phyloP scores from a whole-genome alignment of 2,888 invertebrate genomes.

The Leptodirus hochenwartii region DNA sequence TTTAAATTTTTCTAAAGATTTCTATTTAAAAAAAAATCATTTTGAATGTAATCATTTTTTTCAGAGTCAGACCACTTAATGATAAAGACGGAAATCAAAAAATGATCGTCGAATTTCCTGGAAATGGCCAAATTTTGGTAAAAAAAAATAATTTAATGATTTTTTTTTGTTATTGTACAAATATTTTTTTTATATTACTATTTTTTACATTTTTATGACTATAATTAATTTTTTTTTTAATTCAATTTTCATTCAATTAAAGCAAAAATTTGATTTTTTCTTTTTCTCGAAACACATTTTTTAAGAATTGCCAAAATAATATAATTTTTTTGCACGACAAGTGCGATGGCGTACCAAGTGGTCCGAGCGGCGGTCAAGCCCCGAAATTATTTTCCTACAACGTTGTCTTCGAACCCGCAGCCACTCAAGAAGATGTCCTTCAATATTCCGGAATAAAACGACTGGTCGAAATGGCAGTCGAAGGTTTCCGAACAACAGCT shows the following conservation, averaged over 20 bases:
- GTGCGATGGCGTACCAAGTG: constrained; percentile 31
- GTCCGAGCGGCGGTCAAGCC: constrained; percentile 26
- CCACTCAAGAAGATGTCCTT: constrained; percentile 68
- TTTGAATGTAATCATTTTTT: constrained; percentile 6
- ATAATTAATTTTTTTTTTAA: constrained; percentile 1
- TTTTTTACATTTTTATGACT: not conserved
- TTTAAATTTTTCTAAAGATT: not conserved
- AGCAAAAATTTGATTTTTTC: not conserved
- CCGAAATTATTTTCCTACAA: constrained; percentile 86
- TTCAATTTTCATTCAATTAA: not conserved
- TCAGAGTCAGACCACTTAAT: constrained; percentile 67
- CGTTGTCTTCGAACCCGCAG: constrained; percentile 84
- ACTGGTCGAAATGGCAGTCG: constrained; percentile 84
- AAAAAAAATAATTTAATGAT: constrained; percentile 9
- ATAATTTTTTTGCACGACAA: constrained; percentile 14
- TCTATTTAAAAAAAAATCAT: not conserved
- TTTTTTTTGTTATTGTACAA: not conserved
- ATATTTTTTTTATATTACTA: not conserved
- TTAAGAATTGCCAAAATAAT: not conserved
- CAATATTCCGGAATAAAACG: constrained; percentile 81
- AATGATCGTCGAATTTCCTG: constrained; percentile 70
- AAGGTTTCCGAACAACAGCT: constrained; percentile 85
- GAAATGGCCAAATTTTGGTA: constrained; percentile 66
- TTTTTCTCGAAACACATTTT: not conserved
- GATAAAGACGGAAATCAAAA: constrained; percentile 56